Evolutionary conservation across 92 coral and sea anemone genomes (phyloP).

Genomic region (Meandrina meandrites): DNA sequence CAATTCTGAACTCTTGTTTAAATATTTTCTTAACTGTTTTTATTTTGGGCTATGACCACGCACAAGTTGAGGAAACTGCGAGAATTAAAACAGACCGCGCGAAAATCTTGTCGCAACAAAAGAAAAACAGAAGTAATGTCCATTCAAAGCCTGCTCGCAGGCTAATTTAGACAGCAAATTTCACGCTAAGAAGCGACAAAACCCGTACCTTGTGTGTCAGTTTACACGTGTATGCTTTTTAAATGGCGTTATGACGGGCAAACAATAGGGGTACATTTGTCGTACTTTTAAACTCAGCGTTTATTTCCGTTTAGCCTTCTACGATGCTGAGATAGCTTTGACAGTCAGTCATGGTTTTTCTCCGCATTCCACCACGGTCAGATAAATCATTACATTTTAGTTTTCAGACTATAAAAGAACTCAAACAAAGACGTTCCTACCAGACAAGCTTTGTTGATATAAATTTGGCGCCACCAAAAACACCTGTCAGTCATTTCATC

Average conservation of each 20-base stretch:
- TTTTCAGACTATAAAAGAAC: background rate
- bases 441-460: conserved; percentile 13
- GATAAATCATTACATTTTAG: conserved; percentile 1
- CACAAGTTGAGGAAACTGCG: background rate
- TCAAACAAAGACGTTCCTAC: background rate
- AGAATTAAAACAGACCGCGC: background rate
- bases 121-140: background rate
- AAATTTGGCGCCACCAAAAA: conserved; percentile 22
- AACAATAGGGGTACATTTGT: background rate
- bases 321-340: background rate
- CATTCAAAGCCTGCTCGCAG: too few relatives aligned
- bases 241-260: background rate
- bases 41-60: background rate
- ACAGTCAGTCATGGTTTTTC: background rate
- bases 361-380: background rate
- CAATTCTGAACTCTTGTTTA: background rate
- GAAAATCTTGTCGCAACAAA: background rate
- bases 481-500: conserved; percentile 20
- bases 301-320: background rate
- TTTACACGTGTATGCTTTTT: background rate
- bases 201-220: background rate
- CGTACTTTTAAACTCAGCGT: background rate
- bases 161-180: background rate
- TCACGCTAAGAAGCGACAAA: background rate
- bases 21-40: background rate